Evolutionary conservation across 1,140 invertebrate genomes (phyloP).

Genomic region (Apolygus lucorum): DNA sequence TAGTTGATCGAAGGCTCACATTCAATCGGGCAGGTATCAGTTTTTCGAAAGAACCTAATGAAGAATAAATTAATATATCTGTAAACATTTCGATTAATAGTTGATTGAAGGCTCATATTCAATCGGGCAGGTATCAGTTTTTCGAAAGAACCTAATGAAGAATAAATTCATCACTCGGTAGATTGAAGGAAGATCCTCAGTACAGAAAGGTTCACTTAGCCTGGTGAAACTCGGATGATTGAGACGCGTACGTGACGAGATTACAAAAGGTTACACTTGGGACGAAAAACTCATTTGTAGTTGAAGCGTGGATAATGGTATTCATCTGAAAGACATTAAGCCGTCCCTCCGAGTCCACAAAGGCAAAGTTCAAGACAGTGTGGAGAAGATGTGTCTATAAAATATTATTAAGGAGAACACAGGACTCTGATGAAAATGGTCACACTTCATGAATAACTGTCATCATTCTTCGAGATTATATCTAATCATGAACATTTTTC

Average conservation of each 20-base stretch:
- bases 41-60: background rate
- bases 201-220: background rate
- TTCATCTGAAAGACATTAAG: slow-evolving; percentile 10
- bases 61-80: too few relatives aligned
- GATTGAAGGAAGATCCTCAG: background rate
- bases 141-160: background rate
- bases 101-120: background rate
- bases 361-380: slow-evolving; percentile 1
- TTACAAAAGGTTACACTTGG: slow-evolving; percentile 7
- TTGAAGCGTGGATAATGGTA: slow-evolving; percentile 14
- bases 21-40: background rate
- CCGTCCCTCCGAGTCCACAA: slow-evolving; percentile 1
- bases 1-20: background rate
- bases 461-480: background rate
- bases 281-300: slow-evolving; percentile 4
- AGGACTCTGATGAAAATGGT: background rate
- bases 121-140: too few relatives aligned
- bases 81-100: too few relatives aligned
- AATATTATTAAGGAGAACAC: background rate
- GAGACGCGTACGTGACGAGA: slow-evolving; percentile 6
- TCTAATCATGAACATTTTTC: background rate
- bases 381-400: background rate
- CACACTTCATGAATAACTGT: background rate
- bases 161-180: background rate
- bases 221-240: slow-evolving; percentile 5